A percentile compares a stretch with the other conserved stretches of the same genome.
Conservation (phyloP, 2,113 vertebrate genomes). For the Petrocephalus zakoni region DNA sequence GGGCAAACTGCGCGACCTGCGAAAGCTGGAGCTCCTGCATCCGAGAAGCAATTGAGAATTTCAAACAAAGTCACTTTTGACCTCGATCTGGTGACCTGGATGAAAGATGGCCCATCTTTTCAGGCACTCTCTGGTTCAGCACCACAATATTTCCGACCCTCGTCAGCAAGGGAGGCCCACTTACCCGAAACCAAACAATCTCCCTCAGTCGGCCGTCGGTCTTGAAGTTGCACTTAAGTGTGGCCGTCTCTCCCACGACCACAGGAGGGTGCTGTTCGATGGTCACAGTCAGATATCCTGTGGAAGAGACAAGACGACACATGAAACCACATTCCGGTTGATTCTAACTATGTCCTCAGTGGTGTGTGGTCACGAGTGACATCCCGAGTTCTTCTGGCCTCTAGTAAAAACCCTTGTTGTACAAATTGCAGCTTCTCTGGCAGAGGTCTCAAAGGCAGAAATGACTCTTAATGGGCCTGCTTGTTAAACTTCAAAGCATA, state of each 20-base stretch:
- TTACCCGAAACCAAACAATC: conserved; percentile 98
- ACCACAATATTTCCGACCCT: background rate
- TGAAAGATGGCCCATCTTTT: background rate
- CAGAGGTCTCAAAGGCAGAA: background rate
- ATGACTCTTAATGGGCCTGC: background rate
- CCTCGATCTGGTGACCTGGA: conserved; percentile 27
- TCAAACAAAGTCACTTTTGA: conserved; percentile 29
- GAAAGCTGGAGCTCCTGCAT: background rate
- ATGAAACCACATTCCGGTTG: background rate
- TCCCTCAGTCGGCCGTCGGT: conserved; percentile 93
- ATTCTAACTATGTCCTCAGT: background rate
- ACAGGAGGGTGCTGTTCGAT: conserved; percentile 94
- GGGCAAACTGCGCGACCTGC: background rate
- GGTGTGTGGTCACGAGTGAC: background rate
- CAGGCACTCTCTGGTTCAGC: background rate
- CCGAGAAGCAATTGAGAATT: background rate
- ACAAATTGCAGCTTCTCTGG: background rate
- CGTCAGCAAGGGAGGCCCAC: conserved; percentile 29
- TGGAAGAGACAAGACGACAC: conserved; percentile 24
- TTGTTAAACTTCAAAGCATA: background rate
- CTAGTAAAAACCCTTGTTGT: background rate
- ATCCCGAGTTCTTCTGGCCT: background rate
- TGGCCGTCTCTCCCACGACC: conserved; percentile 92
- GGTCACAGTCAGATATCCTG: conserved; percentile 93
- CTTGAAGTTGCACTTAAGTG: conserved; percentile 98